Conservation (phyloP, 2,113 vertebrate species). For the Oostethus manadensis region DNA sequence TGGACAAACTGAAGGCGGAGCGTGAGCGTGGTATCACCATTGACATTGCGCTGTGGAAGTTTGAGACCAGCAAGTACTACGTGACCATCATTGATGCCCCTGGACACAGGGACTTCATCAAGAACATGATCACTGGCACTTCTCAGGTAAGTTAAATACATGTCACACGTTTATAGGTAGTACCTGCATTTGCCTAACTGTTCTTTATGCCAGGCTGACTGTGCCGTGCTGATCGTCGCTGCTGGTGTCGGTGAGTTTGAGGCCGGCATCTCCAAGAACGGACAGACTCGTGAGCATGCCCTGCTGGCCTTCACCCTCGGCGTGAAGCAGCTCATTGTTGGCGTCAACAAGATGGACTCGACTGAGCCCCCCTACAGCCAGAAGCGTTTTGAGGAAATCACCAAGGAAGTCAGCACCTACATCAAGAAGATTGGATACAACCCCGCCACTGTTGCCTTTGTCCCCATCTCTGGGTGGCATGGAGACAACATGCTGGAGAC, state of each 20-base stretch:
- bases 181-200: neutral
- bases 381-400: conserved; percentile 72
- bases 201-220: conserved; percentile 66
- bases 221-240: conserved; percentile 77
- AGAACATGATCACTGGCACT: conserved; percentile 83
- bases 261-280: conserved; percentile 80
- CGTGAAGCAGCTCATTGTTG: conserved; percentile 75
- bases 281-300: conserved; percentile 78
- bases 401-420: conserved; percentile 76
- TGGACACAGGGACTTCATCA: conserved; percentile 81
- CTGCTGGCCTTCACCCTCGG: conserved; percentile 76
- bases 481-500: conserved; percentile 77
- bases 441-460: conserved; percentile 68
- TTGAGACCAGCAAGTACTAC: conserved; percentile 74
- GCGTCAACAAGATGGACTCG: conserved; percentile 79
- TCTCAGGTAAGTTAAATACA: conserved; percentile 61
- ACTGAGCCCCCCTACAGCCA: conserved; percentile 76
- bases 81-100: conserved; percentile 79
- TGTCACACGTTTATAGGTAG: neutral
- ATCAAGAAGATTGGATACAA: conserved; percentile 81
- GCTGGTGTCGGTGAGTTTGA: conserved; percentile 78
- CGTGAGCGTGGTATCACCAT: conserved; percentile 80
- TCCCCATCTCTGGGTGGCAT: conserved; percentile 78
- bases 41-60: conserved; percentile 81
- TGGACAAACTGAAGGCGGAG: conserved; percentile 81